These are phyloP conservation scores for Cryptoprocta ferox DNA, from an alignment of 2,797 vertebrate species.

Conservation along the genomic window DNA sequence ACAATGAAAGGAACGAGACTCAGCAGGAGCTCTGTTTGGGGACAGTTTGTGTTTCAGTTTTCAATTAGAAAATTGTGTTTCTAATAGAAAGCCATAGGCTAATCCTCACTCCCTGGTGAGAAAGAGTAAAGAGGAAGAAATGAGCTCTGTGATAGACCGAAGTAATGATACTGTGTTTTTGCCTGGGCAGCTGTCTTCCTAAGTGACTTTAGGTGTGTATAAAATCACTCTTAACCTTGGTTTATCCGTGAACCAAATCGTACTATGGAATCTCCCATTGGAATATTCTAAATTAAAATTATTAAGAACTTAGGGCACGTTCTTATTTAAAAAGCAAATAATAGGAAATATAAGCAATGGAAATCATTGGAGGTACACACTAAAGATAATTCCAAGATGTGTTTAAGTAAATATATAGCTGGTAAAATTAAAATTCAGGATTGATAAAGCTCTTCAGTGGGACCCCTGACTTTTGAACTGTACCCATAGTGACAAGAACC, in stretches of 20 bases:
- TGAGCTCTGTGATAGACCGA: background rate
- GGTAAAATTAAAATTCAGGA: background rate
- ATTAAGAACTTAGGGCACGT: background rate
- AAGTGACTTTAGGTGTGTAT: background rate
- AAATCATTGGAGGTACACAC: background rate
- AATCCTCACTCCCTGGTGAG: background rate
- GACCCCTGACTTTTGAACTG: background rate
- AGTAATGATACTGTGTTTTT: background rate
- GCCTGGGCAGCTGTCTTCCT: background rate
- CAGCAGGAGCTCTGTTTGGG: background rate
- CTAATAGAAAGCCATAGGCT: background rate
- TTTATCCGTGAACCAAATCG: background rate
- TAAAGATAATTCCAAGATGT: background rate
- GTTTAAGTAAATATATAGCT: constrained; percentile 7
- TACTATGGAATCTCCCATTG: background rate
- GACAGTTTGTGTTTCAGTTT: background rate
- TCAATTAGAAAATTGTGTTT: constrained; percentile 33
- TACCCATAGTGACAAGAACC: background rate
- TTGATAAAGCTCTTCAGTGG: background rate
- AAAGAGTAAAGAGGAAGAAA: background rate
- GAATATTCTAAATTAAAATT: constrained; percentile 50
- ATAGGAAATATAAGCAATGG: background rate
- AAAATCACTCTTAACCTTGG: background rate
- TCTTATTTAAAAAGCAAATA: constrained; percentile 42
- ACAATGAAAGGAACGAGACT: background rate